These are phyloP conservation scores for Coccyzus lansbergi DNA, from an alignment of 2,797 vertebrate genomes.

Conservation along the genomic window DNA sequence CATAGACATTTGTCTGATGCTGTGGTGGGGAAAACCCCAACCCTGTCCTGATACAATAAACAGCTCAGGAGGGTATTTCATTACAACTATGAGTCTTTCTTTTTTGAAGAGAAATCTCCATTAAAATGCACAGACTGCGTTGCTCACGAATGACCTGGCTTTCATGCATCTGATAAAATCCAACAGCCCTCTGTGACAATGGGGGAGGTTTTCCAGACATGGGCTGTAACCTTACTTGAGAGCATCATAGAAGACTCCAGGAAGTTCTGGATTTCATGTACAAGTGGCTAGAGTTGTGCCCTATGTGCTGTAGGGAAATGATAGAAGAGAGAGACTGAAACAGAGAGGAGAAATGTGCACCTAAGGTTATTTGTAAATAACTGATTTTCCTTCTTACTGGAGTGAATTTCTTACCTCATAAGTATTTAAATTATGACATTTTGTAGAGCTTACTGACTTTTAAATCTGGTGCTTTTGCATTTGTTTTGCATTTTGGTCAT, in stretches of 20 bases:
- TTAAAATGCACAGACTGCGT: constrained; percentile 51
- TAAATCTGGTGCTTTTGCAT: background rate
- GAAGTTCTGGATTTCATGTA: background rate
- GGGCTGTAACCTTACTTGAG: background rate
- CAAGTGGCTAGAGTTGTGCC: background rate
- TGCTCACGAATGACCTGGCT: constrained; percentile 21
- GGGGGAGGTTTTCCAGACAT: background rate
- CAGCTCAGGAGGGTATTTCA: constrained; percentile 41
- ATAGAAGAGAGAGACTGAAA: background rate
- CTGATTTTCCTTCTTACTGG: background rate
- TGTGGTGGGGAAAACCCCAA: background rate
- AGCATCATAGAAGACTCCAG: background rate
- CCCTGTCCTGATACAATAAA: constrained; percentile 32
- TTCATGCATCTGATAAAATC: constrained; percentile 53
- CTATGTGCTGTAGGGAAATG: background rate
- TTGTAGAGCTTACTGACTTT: background rate
- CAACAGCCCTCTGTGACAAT: background rate
- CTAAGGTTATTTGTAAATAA: constrained; percentile 10
- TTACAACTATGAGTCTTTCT: background rate
- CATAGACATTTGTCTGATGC: constrained; percentile 33
- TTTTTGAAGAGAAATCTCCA: constrained; percentile 18
- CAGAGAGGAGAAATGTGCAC: background rate
- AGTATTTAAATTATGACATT: constrained; percentile 23
- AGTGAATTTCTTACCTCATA: background rate
- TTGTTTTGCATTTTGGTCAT: background rate